Conservation (phyloP, 2,113 vertebrate species). For the Acanthisitta chloris region DNA sequence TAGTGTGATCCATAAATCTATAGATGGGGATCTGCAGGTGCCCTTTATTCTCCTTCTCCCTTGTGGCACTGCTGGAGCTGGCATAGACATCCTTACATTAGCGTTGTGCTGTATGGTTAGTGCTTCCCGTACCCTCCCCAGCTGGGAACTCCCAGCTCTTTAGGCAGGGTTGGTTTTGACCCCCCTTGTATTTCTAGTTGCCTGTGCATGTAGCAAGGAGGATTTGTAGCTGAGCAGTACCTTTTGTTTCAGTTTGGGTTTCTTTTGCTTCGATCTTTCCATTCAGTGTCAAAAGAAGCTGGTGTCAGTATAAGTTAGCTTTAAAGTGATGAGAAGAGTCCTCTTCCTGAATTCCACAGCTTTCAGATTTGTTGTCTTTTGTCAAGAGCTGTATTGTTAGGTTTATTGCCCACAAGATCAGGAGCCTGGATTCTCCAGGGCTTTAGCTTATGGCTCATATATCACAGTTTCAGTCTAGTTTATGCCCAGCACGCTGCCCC, state of each 20-base stretch:
- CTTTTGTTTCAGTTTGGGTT: neutral
- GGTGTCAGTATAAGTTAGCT: neutral
- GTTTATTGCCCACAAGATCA: neutral
- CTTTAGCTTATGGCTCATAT: neutral
- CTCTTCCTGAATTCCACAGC: neutral
- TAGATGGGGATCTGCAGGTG: neutral
- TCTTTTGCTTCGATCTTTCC: neutral
- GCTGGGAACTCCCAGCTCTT: neutral
- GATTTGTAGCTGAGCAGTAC: neutral
- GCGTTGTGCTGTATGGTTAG: fast-evolving
- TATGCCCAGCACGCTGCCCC: neutral
- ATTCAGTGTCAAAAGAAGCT: neutral
- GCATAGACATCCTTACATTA: neutral
- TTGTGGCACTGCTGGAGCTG: neutral
- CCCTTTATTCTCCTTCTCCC: neutral
- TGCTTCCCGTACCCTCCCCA: neutral
- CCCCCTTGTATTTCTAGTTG: neutral
- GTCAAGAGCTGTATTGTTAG: neutral
- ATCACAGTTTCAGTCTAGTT: neutral
- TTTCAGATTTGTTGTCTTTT: conserved; percentile 1
- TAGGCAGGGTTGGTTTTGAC: neutral
- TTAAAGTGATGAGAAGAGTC: neutral
- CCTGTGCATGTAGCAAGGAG: neutral
- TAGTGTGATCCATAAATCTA: neutral
- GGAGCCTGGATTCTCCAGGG: neutral